Percentiles rank a stretch among this genome's conserved stretches.
These are phyloP conservation scores for Halictus ligatus DNA, from an alignment of 2,888 invertebrate genomes.

Conservation along the genomic window DNA sequence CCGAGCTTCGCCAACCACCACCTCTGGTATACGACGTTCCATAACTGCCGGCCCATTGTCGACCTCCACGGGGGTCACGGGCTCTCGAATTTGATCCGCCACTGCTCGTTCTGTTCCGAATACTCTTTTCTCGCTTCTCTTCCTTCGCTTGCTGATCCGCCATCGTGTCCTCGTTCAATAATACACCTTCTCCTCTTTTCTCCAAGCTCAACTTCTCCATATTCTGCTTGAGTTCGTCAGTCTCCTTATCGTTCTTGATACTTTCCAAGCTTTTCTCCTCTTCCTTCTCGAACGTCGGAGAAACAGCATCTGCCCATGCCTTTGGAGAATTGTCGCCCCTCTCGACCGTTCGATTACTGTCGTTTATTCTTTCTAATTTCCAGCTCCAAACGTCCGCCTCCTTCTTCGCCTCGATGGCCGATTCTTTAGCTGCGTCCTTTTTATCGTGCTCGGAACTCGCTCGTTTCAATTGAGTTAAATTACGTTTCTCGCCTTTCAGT, in stretches of 20 bases:
- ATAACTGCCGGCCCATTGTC: slow-evolving; percentile 85
- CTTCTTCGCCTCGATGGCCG: slow-evolving; percentile 86
- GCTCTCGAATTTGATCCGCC: slow-evolving; percentile 83
- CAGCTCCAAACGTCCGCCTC: slow-evolving; percentile 85
- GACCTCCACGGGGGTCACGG: slow-evolving; percentile 81
- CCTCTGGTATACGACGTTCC: slow-evolving; percentile 82
- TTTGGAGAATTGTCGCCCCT: slow-evolving; percentile 79
- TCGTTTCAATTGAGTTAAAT: slow-evolving; percentile 85
- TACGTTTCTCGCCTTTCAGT: slow-evolving; percentile 85
- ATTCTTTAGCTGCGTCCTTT: slow-evolving; percentile 81
- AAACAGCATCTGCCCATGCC: slow-evolving; percentile 85
- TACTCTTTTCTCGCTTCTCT: slow-evolving; percentile 82
- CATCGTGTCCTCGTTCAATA: slow-evolving; percentile 80
- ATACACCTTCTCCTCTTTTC: slow-evolving; percentile 83
- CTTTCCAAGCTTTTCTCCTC: slow-evolving; percentile 84
- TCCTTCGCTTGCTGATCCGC: slow-evolving; percentile 79
- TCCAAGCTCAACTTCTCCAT: slow-evolving; percentile 79
- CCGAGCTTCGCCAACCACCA: slow-evolving; percentile 85
- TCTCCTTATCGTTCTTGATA: slow-evolving; percentile 82
- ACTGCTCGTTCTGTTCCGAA: slow-evolving; percentile 84
- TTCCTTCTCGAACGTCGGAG: slow-evolving; percentile 82
- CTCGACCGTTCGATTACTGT: slow-evolving; percentile 73
- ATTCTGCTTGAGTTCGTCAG: slow-evolving; percentile 77
- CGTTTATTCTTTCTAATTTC: slow-evolving; percentile 85
- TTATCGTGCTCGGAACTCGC: slow-evolving; percentile 78